Evolutionary conservation across 2,797 vertebrate genomes (phyloP).

Genomic region (Semotilus atromaculatus): DNA sequence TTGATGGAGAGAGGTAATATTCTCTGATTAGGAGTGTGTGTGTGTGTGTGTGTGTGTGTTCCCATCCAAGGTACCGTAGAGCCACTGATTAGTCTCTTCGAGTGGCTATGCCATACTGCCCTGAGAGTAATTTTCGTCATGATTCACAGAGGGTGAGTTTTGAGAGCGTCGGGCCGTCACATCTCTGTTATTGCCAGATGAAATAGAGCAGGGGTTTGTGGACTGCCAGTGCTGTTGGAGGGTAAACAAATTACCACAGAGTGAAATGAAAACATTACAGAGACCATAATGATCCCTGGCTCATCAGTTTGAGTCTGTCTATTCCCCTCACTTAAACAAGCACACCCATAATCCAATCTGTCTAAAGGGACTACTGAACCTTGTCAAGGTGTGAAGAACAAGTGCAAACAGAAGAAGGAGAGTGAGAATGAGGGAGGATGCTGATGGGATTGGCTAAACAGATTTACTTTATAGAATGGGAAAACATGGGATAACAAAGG

Average conservation of each 20-base stretch:
- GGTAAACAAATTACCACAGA: slow-evolving; percentile 78
- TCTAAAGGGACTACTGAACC: slow-evolving; percentile 28
- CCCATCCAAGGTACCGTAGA: slow-evolving; percentile 16
- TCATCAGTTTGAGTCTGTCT: slow-evolving; percentile 46
- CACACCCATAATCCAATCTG: slow-evolving; percentile 24
- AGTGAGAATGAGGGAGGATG: background rate
- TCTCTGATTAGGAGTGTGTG: slow-evolving; percentile 27
- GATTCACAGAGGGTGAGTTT: slow-evolving; percentile 46
- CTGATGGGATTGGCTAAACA: background rate
- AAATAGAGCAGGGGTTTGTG: slow-evolving; percentile 70
- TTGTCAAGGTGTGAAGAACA: slow-evolving; percentile 43
- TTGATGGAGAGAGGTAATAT: slow-evolving; percentile 32
- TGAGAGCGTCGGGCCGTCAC: slow-evolving; percentile 22
- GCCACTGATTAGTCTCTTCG: slow-evolving; percentile 72
- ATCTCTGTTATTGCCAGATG: slow-evolving; percentile 63
- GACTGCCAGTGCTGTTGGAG: slow-evolving; percentile 63
- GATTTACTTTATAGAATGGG: background rate
- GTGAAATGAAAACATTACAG: slow-evolving; percentile 74
- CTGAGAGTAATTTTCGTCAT: slow-evolving; percentile 70
- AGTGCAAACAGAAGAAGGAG: slow-evolving; percentile 22
- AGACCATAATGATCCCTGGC: slow-evolving; percentile 57
- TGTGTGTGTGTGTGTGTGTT: slow-evolving; percentile 3
- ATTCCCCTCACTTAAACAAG: slow-evolving; percentile 36
- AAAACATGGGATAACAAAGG: background rate
- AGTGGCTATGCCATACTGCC: slow-evolving; percentile 71